These are phyloP conservation scores for Rhagonycha lutea DNA, from an alignment of 2,888 invertebrate genomes.

Conservation along the genomic window DNA sequence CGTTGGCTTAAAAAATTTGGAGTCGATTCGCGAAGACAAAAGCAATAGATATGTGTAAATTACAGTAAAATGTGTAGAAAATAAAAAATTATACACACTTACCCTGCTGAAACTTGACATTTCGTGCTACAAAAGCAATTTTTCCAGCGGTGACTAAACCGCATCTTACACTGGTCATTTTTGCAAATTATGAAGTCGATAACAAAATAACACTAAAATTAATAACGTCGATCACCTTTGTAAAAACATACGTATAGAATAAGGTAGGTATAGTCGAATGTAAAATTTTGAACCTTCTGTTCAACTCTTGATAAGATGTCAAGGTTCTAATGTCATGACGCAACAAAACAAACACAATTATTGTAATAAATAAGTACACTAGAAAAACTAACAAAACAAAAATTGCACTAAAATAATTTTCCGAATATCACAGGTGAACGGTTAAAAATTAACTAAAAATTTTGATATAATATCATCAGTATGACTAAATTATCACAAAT, in stretches of 20 bases:
- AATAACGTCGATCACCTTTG: constrained; percentile 7
- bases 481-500: constrained; percentile 1
- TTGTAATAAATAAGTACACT: not conserved
- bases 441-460: constrained; percentile 5
- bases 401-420: not conserved
- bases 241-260: not conserved
- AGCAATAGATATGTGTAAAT: not conserved
- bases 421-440: constrained; percentile 1
- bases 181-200: constrained; percentile 18
- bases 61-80: not conserved
- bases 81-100: constrained; percentile 31
- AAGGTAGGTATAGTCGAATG: not conserved
- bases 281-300: constrained; percentile 21
- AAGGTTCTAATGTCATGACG: constrained; percentile 48
- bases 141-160: constrained; percentile 53
- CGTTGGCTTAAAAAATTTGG: not conserved
- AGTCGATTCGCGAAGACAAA: not conserved
- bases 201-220: constrained; percentile 7
- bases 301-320: constrained; percentile 46
- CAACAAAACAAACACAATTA: constrained; percentile 38
- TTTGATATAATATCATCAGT: constrained; percentile 5
- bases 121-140: constrained; percentile 49
- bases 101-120: constrained; percentile 52
- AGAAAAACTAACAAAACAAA: not conserved
- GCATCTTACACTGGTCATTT: constrained; percentile 54